These are phyloP conservation scores for Aldrovandia affinis DNA, from an alignment of 2,797 vertebrate genomes.

Conservation along the genomic window DNA sequence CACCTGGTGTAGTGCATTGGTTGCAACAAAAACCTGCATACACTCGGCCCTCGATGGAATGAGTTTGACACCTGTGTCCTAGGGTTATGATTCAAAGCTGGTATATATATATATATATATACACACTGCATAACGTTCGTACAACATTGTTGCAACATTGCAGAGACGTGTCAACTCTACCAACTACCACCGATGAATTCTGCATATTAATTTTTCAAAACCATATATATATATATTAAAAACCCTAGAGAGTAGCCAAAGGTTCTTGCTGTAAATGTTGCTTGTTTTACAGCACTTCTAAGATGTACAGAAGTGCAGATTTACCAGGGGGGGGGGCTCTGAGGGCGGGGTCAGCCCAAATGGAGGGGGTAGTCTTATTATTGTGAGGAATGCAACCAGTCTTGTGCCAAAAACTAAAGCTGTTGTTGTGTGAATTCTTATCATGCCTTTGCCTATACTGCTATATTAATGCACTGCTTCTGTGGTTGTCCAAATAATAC, in stretches of 20 bases:
- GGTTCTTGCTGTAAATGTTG: not conserved
- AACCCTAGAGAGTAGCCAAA: not conserved
- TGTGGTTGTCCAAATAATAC: not conserved
- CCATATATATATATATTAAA: not conserved
- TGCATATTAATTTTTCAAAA: not conserved
- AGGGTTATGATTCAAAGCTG: no score
- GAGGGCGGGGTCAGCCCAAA: not conserved
- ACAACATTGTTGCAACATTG: not conserved
- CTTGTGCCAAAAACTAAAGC: constrained; percentile 18
- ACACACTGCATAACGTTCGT: not conserved
- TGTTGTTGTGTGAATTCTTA: not conserved
- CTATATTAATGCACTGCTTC: constrained; percentile 1
- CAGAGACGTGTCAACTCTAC: not conserved
- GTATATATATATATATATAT: no score
- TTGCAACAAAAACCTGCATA: no score
- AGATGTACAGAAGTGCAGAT: not conserved
- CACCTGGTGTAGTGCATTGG: no score
- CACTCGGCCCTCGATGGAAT: no score
- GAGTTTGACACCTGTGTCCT: no score
- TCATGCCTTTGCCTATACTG: not conserved
- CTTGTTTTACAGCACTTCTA: not conserved
- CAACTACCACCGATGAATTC: not conserved
- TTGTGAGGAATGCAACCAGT: not conserved
- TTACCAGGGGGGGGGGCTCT: no score
- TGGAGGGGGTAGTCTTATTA: not conserved